A percentile compares a stretch with the other conserved stretches of the same genome.
Conservation (phyloP, 2,888 invertebrate genomes). For the Trissoscelio sp. region DNA sequence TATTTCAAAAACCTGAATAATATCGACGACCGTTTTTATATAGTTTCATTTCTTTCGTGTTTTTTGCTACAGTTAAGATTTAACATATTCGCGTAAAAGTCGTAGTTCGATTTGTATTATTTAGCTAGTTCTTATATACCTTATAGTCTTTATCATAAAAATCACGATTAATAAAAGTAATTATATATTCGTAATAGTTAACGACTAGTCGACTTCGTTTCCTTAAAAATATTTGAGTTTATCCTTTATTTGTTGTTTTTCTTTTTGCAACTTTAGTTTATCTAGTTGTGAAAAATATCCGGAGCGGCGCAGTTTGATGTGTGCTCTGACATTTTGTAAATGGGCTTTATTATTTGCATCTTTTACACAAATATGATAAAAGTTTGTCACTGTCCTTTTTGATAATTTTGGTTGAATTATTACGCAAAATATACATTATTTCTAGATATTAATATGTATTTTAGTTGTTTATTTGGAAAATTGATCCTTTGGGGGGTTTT, state of each 20-base stretch:
- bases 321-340: conserved; percentile 18
- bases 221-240: conserved; percentile 31
- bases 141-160: conserved; percentile 13
- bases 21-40: conserved; percentile 5
- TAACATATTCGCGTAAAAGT: conserved; percentile 38
- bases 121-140: conserved; percentile 11
- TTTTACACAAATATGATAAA: conserved; percentile 33
- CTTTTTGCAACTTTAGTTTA: neutral
- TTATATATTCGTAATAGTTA: conserved; percentile 24
- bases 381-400: conserved; percentile 10
- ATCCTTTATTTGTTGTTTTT: neutral
- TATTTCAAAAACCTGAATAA: conserved; percentile 26
- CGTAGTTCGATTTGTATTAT: conserved; percentile 11
- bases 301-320: conserved; percentile 24
- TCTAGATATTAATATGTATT: conserved; percentile 30
- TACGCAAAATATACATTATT: conserved; percentile 41
- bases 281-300: conserved; percentile 39
- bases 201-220: neutral
- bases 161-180: conserved; percentile 16
- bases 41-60: neutral
- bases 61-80: conserved; percentile 13
- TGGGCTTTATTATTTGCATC: neutral
- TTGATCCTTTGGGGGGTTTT: conserved; percentile 23
- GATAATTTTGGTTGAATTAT: conserved; percentile 10
- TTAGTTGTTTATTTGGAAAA: conserved; percentile 10